phyloP scores from a whole-genome alignment of 2,113 vertebrate genomes.

The Falco punctatus region DNA sequence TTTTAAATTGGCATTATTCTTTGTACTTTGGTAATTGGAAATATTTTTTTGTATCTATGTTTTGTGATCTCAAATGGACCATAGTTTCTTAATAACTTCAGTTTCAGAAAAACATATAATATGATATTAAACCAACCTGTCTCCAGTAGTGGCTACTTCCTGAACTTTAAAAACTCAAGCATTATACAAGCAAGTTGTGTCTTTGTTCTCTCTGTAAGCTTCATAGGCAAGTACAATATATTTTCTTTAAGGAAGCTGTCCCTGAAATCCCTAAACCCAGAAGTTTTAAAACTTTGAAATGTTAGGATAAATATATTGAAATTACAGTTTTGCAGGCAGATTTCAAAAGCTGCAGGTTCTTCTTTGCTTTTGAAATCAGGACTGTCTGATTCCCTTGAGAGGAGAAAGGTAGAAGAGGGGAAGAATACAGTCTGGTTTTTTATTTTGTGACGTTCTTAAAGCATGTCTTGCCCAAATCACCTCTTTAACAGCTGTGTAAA shows the following conservation, averaged over 20 bases:
- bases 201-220: background rate
- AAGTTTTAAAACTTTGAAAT: background rate
- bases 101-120: background rate
- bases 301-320: background rate
- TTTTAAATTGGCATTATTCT: background rate
- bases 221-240: background rate
- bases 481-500: background rate
- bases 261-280: background rate
- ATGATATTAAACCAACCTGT: background rate
- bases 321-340: background rate
- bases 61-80: background rate
- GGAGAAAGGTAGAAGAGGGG: background rate
- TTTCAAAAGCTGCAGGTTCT: background rate
- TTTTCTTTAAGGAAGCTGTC: background rate
- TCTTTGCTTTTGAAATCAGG: background rate
- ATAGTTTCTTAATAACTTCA: background rate
- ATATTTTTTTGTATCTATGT: background rate
- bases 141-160: background rate
- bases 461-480: background rate
- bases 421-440: background rate
- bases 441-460: background rate
- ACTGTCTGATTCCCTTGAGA: background rate
- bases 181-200: background rate
- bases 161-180: background rate
- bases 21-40: background rate